Base-by-base conservation (phyloP, 2,888 invertebrate genomes). In the Caenorhabditis uteleia region DNA sequence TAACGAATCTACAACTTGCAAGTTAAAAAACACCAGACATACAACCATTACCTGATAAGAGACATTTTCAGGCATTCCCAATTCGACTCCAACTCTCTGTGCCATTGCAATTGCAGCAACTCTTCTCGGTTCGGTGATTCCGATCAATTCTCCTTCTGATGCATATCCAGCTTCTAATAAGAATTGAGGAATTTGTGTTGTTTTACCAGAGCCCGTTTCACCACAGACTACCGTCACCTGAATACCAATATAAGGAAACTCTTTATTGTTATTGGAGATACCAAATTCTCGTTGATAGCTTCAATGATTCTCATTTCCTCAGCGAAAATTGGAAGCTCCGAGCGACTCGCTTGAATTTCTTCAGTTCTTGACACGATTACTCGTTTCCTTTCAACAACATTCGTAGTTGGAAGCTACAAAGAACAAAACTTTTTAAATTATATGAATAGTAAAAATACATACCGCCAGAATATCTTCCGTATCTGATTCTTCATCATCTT, bases 61-160 rank as follows among this genome's bases (percentile, higher is more conserved):
- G 0, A 95, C 90, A 81, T 90, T 88, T 20, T 88, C 88, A 6
- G 64, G 56, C 23, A 95, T 84, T 67, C 90, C 91, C 87, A 98
- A 89, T 86, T 99, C 98, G 67, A 89, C 87, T 0, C 89, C 93
- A 0, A 99, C 93, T 51, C 98, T 88, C 67, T 89, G 88, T 0
- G 97, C 90, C 95, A 99, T 97, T 0, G 94, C 91, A 57, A 95
- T 92, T 0, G 98, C 95, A 0, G 98, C 98, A 0, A 99, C 95
- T 78, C 98, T 87, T n/a, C 98, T 87, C 0, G 98, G 98, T 83
- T 99, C 95, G 0, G 98, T 99, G 44, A 73, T 70, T 40, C 73
- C 70, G 43, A 72, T 72, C 16, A 70, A 46, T 29, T 70, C 69
- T 16, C 64, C 64, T n/a, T 72, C 64, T 10, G 49, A 56, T 10